Percentiles rank a stretch among this genome's conserved stretches.
phyloP scores from a whole-genome alignment of 2,888 invertebrate species.

The Synanthedon myopaeformis region DNA sequence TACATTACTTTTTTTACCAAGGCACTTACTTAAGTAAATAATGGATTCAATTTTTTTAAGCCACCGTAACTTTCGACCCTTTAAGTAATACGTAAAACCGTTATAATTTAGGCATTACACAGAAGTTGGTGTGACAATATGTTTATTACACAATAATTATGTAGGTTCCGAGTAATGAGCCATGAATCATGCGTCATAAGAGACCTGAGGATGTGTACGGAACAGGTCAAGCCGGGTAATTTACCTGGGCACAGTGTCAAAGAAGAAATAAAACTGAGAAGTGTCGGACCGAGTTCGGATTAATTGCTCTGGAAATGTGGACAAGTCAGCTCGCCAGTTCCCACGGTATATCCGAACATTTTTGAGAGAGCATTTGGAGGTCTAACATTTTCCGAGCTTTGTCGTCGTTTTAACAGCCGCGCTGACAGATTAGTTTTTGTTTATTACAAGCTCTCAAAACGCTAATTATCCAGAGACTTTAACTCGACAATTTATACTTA shows the following conservation, averaged over 20 bases:
- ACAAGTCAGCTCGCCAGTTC: conserved; percentile 19
- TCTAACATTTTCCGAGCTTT: neutral
- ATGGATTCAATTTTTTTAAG: neutral
- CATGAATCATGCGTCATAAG: conserved; percentile 8
- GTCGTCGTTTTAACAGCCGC: neutral
- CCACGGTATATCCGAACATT: conserved; percentile 24
- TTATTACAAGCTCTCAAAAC: neutral
- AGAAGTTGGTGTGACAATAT: conserved; percentile 4
- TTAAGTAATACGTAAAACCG: neutral
- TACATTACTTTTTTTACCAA: too few relatives aligned
- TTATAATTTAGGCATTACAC: conserved; percentile 3
- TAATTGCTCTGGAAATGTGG: conserved; percentile 36
- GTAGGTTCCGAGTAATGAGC: conserved; percentile 20
- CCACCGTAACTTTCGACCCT: neutral
- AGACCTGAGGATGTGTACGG: conserved; percentile 4
- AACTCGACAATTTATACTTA: too few relatives aligned
- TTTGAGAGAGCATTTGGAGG: conserved; percentile 7
- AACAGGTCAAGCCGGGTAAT: conserved; percentile 13
- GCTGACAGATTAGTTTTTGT: neutral
- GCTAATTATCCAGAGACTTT: too few relatives aligned
- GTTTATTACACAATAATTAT: conserved; percentile 12
- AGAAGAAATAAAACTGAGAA: conserved; percentile 41
- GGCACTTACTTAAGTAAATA: neutral
- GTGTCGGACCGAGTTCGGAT: conserved; percentile 19
- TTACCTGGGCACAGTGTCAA: conserved; percentile 22